phyloP scores from a whole-genome alignment of 2,797 vertebrate genomes.

The Sciaenops ocellatus region DNA sequence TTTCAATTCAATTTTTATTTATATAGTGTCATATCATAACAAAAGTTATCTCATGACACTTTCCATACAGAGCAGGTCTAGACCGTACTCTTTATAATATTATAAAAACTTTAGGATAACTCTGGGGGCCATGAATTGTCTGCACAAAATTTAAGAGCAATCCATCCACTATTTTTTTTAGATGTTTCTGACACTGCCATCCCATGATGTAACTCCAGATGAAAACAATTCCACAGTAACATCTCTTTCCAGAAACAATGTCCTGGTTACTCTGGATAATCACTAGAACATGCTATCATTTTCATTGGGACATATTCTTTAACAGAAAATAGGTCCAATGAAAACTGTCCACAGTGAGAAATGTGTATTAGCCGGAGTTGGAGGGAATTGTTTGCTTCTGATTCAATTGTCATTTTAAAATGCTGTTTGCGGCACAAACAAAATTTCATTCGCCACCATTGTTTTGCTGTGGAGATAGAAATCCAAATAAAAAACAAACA shows the following conservation, averaged over 20 bases:
- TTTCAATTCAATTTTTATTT: too few relatives aligned
- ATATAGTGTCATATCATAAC: too few relatives aligned
- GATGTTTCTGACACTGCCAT: neutral
- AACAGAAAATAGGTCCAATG: neutral
- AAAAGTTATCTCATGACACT: too few relatives aligned
- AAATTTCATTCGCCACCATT: neutral
- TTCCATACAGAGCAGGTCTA: too few relatives aligned
- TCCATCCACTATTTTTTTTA: neutral
- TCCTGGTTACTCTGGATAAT: constrained; percentile 1
- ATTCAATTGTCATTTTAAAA: constrained; percentile 3
- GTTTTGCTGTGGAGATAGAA: neutral
- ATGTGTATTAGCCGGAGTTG: neutral
- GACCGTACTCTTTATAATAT: too few relatives aligned
- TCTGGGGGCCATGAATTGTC: neutral
- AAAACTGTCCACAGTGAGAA: constrained; percentile 2
- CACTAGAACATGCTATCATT: neutral
- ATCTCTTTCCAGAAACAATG: neutral
- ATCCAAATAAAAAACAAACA: constrained; percentile 1
- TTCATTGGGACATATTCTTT: neutral
- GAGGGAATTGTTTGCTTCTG: neutral
- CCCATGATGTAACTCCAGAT: neutral
- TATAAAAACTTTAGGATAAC: neutral
- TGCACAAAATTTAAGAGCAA: neutral
- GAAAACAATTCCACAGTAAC: neutral
- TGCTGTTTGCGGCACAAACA: neutral